These are phyloP conservation scores for Rhinatrema bivittatum DNA, from an alignment of 2,797 vertebrate species.

Conservation along the genomic window DNA sequence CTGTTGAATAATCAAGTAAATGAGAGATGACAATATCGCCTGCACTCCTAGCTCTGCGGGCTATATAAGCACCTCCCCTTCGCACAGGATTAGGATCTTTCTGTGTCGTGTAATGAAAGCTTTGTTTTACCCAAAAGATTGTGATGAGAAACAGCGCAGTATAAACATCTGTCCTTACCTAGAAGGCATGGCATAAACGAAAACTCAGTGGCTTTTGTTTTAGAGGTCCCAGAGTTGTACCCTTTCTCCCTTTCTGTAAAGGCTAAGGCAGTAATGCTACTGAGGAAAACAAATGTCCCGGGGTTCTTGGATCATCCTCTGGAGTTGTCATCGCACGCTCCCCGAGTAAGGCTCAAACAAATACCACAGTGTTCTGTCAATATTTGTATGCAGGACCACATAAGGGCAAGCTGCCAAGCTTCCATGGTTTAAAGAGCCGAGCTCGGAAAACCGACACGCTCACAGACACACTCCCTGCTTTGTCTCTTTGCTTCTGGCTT, in stretches of 20 bases:
- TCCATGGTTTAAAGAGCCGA: slow-evolving; percentile 47
- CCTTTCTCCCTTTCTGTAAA: slow-evolving; percentile 51
- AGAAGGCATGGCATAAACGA: slow-evolving; percentile 50
- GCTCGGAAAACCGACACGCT: slow-evolving; percentile 56
- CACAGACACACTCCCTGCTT: slow-evolving; percentile 46
- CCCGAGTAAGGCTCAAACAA: slow-evolving; percentile 59
- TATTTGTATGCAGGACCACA: slow-evolving; percentile 72
- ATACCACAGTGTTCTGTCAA: slow-evolving; percentile 62
- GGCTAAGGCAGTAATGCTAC: slow-evolving; percentile 40
- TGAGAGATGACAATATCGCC: too few species aligned
- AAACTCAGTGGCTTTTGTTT: slow-evolving; percentile 41
- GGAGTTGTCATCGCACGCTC: slow-evolving; percentile 53
- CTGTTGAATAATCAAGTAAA: too few species aligned
- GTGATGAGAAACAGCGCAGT: slow-evolving; percentile 7
- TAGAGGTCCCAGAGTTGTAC: slow-evolving; percentile 41
- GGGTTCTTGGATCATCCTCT: slow-evolving; percentile 55
- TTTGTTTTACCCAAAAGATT: background rate
- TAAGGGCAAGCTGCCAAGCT: slow-evolving; percentile 59
- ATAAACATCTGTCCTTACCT: slow-evolving; percentile 55
- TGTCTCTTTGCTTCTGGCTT: slow-evolving; percentile 39
- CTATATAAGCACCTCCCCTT: slow-evolving; percentile 5
- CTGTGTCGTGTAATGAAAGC: slow-evolving; percentile 2
- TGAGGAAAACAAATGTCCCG: slow-evolving; percentile 40
- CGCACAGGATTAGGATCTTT: background rate
- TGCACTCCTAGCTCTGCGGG: too few species aligned